Conservation (phyloP, 2,797 vertebrate genomes). For the Poliocrania exsul region DNA sequence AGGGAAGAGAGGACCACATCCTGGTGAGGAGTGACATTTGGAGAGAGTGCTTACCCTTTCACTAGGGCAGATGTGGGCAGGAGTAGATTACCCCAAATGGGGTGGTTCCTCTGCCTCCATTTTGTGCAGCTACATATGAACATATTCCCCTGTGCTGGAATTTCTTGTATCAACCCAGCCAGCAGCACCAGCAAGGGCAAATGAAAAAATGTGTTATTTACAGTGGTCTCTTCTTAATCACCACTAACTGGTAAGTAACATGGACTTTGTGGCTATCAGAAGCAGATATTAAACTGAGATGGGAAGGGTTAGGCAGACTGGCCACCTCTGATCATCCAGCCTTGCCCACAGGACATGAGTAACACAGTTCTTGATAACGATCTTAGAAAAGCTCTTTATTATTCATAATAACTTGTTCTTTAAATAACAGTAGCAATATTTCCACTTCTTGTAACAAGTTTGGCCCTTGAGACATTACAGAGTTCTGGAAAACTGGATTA, state of each 20-base stretch:
- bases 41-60: background rate
- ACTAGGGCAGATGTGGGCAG: background rate
- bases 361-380: background rate
- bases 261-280: background rate
- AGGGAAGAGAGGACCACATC: background rate
- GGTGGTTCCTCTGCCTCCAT: background rate
- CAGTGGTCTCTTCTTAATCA: background rate
- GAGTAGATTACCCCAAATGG: background rate
- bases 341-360: background rate
- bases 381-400: background rate
- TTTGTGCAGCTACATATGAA: background rate
- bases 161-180: background rate
- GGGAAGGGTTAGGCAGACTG: background rate
- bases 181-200: background rate
- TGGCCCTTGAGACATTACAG: background rate
- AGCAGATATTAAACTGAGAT: background rate
- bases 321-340: background rate
- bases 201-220: fast-evolving
- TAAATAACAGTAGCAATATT: background rate
- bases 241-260: background rate
- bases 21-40: background rate
- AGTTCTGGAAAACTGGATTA: background rate
- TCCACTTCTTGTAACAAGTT: background rate
- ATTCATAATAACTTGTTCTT: background rate
- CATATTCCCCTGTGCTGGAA: background rate